phyloP scores from a whole-genome alignment of 2,888 invertebrate species.

The Cactoblastis cactorum region DNA sequence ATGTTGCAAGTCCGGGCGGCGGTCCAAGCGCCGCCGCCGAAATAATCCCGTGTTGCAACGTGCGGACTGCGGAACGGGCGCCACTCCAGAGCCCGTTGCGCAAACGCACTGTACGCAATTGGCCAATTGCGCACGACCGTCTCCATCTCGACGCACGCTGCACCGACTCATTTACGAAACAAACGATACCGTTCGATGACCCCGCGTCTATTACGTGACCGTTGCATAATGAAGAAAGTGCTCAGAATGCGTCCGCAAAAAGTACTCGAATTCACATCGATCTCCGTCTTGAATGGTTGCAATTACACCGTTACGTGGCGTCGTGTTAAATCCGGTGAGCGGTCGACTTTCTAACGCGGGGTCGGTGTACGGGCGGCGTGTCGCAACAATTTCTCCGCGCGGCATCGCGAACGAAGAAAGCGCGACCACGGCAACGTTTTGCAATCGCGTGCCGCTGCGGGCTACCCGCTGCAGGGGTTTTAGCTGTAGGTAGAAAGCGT shows the following conservation, averaged over 20 bases:
- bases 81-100: constrained; percentile 69
- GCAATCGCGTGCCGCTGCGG: constrained; percentile 58
- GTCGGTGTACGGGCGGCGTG: constrained; percentile 74
- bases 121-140: constrained; percentile 55
- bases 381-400: constrained; percentile 76
- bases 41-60: constrained; percentile 78
- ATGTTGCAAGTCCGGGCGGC: constrained; percentile 76
- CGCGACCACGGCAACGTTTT: constrained; percentile 76
- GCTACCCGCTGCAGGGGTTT: too few relatives aligned
- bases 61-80: constrained; percentile 71
- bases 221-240: constrained; percentile 78
- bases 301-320: constrained; percentile 74
- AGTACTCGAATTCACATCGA: constrained; percentile 64
- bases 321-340: constrained; percentile 75
- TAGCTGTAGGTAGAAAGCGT: constrained; percentile 62
- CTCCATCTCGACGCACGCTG: constrained; percentile 28
- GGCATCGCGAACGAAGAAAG: constrained; percentile 76
- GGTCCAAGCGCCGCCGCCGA: constrained; percentile 73
- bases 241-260: constrained; percentile 71
- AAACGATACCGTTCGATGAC: constrained; percentile 63
- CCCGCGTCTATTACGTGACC: constrained; percentile 58
- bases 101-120: constrained; percentile 59
- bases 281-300: constrained; percentile 70
- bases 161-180: constrained; percentile 48
- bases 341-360: constrained; percentile 78